Conservation (phyloP, 2,113 vertebrate species). For the Bos javanicus region DNA sequence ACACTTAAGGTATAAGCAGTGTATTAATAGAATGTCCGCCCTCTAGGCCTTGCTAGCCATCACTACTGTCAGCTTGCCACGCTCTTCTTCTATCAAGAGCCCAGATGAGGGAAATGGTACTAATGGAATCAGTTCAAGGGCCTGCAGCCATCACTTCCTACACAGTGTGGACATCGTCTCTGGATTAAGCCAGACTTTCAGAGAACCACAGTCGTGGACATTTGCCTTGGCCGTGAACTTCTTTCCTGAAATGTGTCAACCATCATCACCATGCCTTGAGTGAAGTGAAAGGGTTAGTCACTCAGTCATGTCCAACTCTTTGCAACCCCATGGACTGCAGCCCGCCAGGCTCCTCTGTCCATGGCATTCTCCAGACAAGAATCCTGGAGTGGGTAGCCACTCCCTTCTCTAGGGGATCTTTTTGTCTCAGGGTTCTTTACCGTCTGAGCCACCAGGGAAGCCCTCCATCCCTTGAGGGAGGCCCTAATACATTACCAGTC, state of each 20-base stretch:
- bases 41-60: not conserved
- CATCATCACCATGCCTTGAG: not conserved
- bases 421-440: not conserved
- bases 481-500: too few relatives aligned
- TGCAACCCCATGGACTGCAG: not conserved
- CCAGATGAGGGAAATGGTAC: not conserved
- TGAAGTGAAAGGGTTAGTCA: not conserved
- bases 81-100: not conserved
- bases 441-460: not conserved
- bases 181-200: not conserved
- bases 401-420: not conserved
- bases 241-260: not conserved
- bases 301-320: not conserved
- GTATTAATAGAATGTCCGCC: rapidly evolving
- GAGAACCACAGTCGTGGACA: not conserved
- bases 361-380: not conserved
- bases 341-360: not conserved
- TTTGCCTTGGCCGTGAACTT: not conserved
- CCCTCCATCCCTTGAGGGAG: not conserved
- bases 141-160: not conserved
- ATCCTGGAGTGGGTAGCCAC: not conserved
- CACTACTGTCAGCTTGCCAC: not conserved
- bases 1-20: not conserved
- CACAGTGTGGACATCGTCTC: not conserved
- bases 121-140: not conserved